A percentile compares a stretch with the other conserved stretches of the same genome.
phyloP scores from a whole-genome alignment of 2,888 invertebrate species.

The Synergus umbraculus region DNA sequence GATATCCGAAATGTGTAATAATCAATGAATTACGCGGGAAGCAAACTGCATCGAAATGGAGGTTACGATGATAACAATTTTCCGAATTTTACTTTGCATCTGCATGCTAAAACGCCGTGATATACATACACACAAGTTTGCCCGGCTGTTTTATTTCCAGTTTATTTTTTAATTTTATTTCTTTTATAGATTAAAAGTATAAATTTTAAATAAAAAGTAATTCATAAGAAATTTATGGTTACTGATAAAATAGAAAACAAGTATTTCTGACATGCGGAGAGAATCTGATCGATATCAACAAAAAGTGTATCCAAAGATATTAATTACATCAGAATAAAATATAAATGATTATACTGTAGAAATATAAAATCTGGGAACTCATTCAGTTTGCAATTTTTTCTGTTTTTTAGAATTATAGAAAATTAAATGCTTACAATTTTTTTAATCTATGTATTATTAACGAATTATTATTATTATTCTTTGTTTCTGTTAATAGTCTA shows the following conservation, averaged over 20 bases:
- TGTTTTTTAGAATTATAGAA: neutral
- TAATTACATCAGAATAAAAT: neutral
- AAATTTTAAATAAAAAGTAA: neutral
- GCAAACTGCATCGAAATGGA: neutral
- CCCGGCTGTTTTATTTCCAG: neutral
- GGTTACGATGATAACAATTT: neutral
- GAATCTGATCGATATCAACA: neutral
- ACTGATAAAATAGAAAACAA: neutral
- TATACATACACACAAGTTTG: neutral
- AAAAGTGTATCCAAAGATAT: neutral
- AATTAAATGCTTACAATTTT: neutral
- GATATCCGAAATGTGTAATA: neutral
- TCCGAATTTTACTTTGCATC: neutral
- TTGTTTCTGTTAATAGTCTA: neutral
- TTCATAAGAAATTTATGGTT: neutral
- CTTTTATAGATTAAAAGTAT: neutral
- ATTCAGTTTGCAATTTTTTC: neutral
- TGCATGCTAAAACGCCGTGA: constrained; percentile 4
- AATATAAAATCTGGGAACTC: neutral
- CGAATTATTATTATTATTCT: neutral
- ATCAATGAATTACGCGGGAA: neutral
- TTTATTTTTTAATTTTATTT: neutral
- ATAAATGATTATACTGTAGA: neutral
- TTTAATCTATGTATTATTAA: neutral
- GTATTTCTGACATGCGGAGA: neutral